Evolutionary conservation across 2,888 invertebrate species (phyloP).

Genomic region (Microctonus hyperodae): DNA sequence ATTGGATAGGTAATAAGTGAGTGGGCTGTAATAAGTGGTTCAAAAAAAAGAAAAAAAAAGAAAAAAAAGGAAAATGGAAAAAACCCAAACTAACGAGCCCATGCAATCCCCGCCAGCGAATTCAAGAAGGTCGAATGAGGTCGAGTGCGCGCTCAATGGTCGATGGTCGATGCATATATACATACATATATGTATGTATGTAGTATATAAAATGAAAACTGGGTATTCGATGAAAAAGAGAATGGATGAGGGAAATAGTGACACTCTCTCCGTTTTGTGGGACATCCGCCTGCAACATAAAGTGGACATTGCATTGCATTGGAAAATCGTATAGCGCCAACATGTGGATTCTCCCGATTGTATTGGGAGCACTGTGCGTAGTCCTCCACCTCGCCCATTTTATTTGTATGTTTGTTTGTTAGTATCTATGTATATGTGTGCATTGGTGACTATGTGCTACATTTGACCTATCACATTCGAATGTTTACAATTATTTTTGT

Average conservation of each 20-base stretch:
- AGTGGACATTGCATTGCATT: constrained; percentile 10
- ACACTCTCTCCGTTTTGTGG: background rate
- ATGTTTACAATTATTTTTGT: background rate
- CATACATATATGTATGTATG: too few species aligned
- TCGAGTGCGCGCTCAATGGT: constrained; percentile 34
- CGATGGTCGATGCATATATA: constrained; percentile 27
- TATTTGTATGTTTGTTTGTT: background rate
- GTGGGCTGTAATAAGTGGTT: constrained; percentile 3
- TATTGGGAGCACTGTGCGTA: background rate
- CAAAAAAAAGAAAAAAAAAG: background rate
- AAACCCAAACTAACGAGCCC: constrained; percentile 30
- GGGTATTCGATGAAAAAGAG: background rate
- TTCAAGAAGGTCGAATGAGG: constrained; percentile 35
- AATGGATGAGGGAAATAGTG: background rate
- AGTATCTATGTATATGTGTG: too few species aligned
- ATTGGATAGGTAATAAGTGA: constrained; percentile 9
- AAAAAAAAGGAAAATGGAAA: too few species aligned
- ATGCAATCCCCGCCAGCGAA: constrained; percentile 22
- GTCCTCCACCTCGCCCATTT: background rate
- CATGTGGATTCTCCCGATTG: background rate
- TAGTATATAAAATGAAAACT: too few species aligned
- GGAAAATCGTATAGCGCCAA: background rate
- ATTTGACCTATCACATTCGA: background rate
- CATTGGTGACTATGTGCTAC: background rate
- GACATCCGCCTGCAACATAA: background rate